Conservation (phyloP, 2,113 vertebrate species). For the Nothobranchius furzeri region DNA sequence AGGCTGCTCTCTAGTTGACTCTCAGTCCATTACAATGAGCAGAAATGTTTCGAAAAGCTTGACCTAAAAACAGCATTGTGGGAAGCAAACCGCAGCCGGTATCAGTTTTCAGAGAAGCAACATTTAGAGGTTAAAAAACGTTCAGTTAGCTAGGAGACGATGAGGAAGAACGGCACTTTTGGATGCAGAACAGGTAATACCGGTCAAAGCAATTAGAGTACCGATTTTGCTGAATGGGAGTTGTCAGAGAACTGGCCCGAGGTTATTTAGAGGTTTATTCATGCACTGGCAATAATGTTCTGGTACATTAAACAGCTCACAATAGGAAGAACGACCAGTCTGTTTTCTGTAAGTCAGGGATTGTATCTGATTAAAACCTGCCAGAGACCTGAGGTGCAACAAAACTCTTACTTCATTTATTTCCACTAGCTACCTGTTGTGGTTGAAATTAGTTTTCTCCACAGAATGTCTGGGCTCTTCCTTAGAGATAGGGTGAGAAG, state of each 20-base stretch:
- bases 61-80: slow-evolving; percentile 71
- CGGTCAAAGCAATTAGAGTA: slow-evolving; percentile 69
- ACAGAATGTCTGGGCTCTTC: too few species aligned
- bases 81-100: slow-evolving; percentile 67
- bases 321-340: slow-evolving; percentile 17
- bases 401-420: too few species aligned
- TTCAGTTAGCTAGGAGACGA: slow-evolving; percentile 74
- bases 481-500: too few species aligned
- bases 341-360: background rate
- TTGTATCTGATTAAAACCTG: too few species aligned
- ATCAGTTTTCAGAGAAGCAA: slow-evolving; percentile 74
- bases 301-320: slow-evolving; percentile 27
- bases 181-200: slow-evolving; percentile 75
- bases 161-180: slow-evolving; percentile 50
- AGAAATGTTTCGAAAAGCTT: slow-evolving; percentile 30
- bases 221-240: slow-evolving; percentile 66
- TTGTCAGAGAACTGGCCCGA: slow-evolving; percentile 55
- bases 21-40: slow-evolving; percentile 7
- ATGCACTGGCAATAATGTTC: slow-evolving; percentile 61
- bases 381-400: too few species aligned
- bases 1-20: background rate
- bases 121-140: slow-evolving; percentile 78
- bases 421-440: too few species aligned
- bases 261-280: slow-evolving; percentile 31
- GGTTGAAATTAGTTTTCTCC: too few species aligned